These are phyloP conservation scores for Micrasema minimum DNA, from an alignment of 1,140 invertebrate species.

Conservation along the genomic window DNA sequence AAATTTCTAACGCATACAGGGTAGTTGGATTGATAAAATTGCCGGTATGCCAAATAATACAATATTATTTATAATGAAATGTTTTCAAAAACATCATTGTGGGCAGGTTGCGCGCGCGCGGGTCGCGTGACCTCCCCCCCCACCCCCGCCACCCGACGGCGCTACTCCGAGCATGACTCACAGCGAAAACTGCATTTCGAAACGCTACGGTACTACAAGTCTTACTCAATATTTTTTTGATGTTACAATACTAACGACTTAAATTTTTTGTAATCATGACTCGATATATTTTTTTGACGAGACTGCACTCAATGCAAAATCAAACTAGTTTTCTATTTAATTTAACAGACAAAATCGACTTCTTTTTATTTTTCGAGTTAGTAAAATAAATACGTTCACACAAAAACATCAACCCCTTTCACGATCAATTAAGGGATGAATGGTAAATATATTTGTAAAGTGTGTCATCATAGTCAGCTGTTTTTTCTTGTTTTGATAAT, in stretches of 20 bases:
- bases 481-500: too few relatives aligned
- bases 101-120: conserved; percentile 36
- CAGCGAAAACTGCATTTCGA: conserved; percentile 32
- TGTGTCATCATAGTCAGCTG: too few relatives aligned
- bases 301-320: not conserved
- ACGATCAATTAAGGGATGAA: too few relatives aligned
- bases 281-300: not conserved
- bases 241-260: not conserved
- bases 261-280: not conserved
- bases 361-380: not conserved
- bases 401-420: too few relatives aligned
- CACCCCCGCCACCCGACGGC: not conserved
- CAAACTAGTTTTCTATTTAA: not conserved
- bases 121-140: conserved; percentile 27
- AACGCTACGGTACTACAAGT: conserved; percentile 18
- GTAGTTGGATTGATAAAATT: conserved; percentile 23
- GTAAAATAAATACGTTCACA: not conserved
- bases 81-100: not conserved
- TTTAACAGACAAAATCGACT: not conserved
- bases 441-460: too few relatives aligned
- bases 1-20: not conserved
- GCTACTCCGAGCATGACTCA: conserved; percentile 17
- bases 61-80: too few relatives aligned
- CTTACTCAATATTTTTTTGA: not conserved
- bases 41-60: too few relatives aligned